A percentile compares a stretch with the other conserved stretches of the same genome.
Evolutionary conservation across 2,113 vertebrate genomes (phyloP).

Genomic region (Ornithorhynchus anatinus): DNA sequence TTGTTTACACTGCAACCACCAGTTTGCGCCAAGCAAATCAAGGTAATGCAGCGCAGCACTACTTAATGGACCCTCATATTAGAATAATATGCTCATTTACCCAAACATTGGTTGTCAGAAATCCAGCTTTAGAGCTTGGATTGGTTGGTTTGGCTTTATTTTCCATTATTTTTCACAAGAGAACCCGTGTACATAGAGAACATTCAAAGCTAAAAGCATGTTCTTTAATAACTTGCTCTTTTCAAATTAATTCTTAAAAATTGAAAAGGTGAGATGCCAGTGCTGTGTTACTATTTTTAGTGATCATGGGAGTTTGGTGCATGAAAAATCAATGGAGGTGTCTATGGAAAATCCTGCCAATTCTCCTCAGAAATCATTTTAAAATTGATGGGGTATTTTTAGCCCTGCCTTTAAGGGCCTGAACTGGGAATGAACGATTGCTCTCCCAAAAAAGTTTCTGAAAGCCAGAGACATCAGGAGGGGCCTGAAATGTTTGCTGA

Average conservation of each 20-base stretch:
- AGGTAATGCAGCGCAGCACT: too few species aligned
- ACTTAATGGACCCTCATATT: too few species aligned
- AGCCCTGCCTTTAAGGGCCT: not conserved
- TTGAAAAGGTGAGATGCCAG: not conserved
- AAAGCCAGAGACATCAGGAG: not conserved
- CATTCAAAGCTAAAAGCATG: not conserved
- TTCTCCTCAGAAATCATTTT: not conserved
- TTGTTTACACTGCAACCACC: constrained; percentile 91
- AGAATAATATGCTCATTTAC: not conserved
- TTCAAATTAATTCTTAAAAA: not conserved
- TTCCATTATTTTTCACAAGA: not conserved
- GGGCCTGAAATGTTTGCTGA: not conserved
- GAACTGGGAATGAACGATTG: not conserved
- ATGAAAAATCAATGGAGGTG: too few species aligned
- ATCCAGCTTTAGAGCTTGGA: not conserved
- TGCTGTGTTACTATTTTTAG: not conserved
- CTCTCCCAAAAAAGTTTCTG: not conserved
- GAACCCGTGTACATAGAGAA: not conserved
- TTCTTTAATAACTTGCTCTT: not conserved
- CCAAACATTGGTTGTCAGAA: not conserved
- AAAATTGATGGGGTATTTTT: not conserved
- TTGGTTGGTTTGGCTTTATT: constrained; percentile 1
- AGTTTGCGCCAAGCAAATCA: constrained; percentile 93
- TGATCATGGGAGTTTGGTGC: not conserved
- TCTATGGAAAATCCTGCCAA: not conserved